Percentiles rank a stretch among this genome's conserved stretches.
Evolutionary conservation across 2,888 invertebrate species (phyloP).

Genomic region (Sphecodes monilicornis): DNA sequence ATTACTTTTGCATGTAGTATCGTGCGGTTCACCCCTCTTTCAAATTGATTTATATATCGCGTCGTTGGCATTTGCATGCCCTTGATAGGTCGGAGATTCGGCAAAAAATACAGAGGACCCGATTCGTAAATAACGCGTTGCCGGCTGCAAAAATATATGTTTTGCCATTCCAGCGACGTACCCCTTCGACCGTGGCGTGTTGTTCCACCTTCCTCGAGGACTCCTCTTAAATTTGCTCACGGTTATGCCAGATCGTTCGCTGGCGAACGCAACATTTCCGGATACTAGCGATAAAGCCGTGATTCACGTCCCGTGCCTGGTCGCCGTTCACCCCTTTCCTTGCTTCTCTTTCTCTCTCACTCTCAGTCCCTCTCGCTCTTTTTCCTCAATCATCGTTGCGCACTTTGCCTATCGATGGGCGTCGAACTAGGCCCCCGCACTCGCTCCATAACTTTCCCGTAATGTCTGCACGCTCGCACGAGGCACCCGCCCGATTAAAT

Average conservation of each 20-base stretch:
- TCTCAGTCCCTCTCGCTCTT: conserved; percentile 8
- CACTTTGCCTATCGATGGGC: conserved; percentile 65
- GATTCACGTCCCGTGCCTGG: conserved; percentile 44
- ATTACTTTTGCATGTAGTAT: conserved; percentile 26
- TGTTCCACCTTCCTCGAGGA: conserved; percentile 20
- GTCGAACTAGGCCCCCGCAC: conserved; percentile 49
- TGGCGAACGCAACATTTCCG: conserved; percentile 25
- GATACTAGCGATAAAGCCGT: conserved; percentile 28
- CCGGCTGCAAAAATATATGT: conserved; percentile 41
- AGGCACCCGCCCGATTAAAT: conserved; percentile 51
- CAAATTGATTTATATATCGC: conserved; percentile 18
- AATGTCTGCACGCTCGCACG: conserved; percentile 37
- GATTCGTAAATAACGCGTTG: conserved; percentile 38
- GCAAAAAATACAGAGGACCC: conserved; percentile 9
- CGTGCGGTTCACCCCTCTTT: neutral
- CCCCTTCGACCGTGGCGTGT: neutral
- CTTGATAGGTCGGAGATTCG: neutral
- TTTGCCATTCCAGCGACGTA: conserved; percentile 7
- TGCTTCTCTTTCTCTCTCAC: neutral
- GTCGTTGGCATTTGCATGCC: conserved; percentile 5
- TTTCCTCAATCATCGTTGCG: conserved; percentile 54
- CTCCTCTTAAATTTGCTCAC: conserved; percentile 38
- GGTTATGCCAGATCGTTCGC: conserved; percentile 18
- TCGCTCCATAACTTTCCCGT: conserved; percentile 66
- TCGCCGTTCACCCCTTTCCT: conserved; percentile 9